Base-by-base conservation (phyloP, 1,140 invertebrate species). In the Drosophila sp. region DNA sequence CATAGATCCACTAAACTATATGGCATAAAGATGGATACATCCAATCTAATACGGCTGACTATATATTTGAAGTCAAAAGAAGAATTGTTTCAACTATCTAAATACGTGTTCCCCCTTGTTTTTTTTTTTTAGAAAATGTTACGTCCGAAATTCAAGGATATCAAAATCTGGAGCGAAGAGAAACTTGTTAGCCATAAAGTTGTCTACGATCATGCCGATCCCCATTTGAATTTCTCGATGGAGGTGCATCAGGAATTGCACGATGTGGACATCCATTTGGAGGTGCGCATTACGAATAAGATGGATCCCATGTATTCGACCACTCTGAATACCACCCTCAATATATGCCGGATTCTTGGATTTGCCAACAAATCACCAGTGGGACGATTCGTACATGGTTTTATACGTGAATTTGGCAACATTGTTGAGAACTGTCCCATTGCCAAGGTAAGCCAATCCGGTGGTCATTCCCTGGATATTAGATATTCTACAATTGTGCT, bases 141-240 rank as follows among this genome's bases (percentile, higher is more conserved):
- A 78, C 79, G 90, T 5, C 90, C 87, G 25, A 91, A 85, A 47
- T 89, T 91, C 33, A 90, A 90, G 23, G 81, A 87, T 4, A 61
- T 75, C 1, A 91, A 91, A 35, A 11, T 79, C 7, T 91, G 90
- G 90, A 91, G 90, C 63, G 90, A 91, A 5, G 83, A 91, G 38
- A 84, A 86, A 29, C 58, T 67, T 63, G 47, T 91, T 11, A 80
- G 71, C 40, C 90, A 91, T 65, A 90, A 82, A 40, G 67, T 91
- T 0, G 55, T 70, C 32, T 90, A 80, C 38, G 90, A 91, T 65
- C 55, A 64, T 40, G 61, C 44, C 27, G 90, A 91, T 70, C 90
- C 90, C 0, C 90, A 91, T 60, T 30, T 91, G n/a, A 91, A 91
- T 56, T 84, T 90, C 32, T 77, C 85, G 0, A 69, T 90, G 62